phyloP scores from a whole-genome alignment of 2,113 vertebrate species.

The Todiramphus chloris region DNA sequence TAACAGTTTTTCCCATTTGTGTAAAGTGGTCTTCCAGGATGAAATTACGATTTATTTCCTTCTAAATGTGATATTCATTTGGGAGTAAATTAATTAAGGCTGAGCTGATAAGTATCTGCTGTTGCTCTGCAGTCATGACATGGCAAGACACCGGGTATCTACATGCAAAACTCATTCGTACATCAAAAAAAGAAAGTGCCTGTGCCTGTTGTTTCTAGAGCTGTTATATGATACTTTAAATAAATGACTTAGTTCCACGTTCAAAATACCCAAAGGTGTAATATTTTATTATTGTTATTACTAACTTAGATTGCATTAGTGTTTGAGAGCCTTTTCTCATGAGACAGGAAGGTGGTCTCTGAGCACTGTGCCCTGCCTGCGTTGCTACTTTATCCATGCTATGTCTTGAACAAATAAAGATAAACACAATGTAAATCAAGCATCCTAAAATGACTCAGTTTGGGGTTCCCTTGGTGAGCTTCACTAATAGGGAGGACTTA shows the following conservation, averaged over 20 bases:
- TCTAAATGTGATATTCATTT: slow-evolving; percentile 47
- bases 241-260: slow-evolving; percentile 33
- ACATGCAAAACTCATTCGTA: not conserved
- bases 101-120: slow-evolving; percentile 55
- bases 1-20: slow-evolving; percentile 26
- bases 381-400: not conserved
- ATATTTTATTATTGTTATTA: not conserved
- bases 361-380: not conserved
- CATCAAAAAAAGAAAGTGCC: not conserved
- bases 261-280: slow-evolving; percentile 8
- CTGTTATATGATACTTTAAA: not conserved
- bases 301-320: not conserved
- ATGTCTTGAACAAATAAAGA: not conserved
- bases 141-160: not conserved
- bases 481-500: not conserved
- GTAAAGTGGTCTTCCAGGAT: slow-evolving; percentile 25
- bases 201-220: not conserved
- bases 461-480: not conserved
- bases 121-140: slow-evolving; percentile 29
- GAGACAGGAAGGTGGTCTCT: not conserved
- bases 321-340: not conserved
- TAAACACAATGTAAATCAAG: not conserved
- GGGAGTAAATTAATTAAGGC: slow-evolving; percentile 63
- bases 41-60: slow-evolving; percentile 55
- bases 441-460: not conserved